phyloP scores from a whole-genome alignment of 1,140 invertebrate species.

The Nautilus pompilius region DNA sequence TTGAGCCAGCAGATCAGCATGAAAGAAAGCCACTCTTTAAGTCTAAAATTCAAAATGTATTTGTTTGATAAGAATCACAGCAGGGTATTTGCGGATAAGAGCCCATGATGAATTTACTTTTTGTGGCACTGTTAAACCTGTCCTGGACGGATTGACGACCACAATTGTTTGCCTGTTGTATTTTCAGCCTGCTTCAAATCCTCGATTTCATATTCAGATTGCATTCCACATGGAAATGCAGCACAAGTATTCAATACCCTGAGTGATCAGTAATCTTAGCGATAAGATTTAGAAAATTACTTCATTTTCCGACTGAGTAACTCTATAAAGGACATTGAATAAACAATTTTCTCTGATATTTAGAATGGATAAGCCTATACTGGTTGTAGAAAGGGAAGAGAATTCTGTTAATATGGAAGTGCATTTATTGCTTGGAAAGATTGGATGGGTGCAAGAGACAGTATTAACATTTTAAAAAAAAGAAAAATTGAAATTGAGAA shows the following conservation, averaged over 20 bases:
- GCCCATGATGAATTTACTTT: not conserved
- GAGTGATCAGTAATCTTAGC: not conserved
- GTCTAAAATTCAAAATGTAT: not conserved
- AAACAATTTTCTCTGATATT: too few species aligned
- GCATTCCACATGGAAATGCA: not conserved
- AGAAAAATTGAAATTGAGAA: too few species aligned
- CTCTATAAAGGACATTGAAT: too few species aligned
- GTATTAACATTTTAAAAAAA: too few species aligned
- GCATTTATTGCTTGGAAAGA: too few species aligned
- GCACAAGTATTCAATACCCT: not conserved
- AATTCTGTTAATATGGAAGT: too few species aligned
- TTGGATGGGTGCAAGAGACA: too few species aligned
- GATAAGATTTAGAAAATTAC: constrained; percentile 2
- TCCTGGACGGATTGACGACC: not conserved
- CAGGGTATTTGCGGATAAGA: constrained; percentile 1
- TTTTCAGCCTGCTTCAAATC: not conserved
- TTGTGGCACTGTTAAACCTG: not conserved
- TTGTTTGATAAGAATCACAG: constrained; percentile 1
- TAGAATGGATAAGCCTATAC: too few species aligned
- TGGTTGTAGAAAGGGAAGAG: too few species aligned
- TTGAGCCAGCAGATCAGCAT: not conserved
- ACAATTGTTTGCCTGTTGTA: not conserved
- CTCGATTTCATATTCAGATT: not conserved
- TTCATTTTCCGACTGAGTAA: not conserved
- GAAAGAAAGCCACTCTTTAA: not conserved